Conservation (phyloP, 1,140 invertebrate genomes). For the Aleiodes sp. region DNA sequence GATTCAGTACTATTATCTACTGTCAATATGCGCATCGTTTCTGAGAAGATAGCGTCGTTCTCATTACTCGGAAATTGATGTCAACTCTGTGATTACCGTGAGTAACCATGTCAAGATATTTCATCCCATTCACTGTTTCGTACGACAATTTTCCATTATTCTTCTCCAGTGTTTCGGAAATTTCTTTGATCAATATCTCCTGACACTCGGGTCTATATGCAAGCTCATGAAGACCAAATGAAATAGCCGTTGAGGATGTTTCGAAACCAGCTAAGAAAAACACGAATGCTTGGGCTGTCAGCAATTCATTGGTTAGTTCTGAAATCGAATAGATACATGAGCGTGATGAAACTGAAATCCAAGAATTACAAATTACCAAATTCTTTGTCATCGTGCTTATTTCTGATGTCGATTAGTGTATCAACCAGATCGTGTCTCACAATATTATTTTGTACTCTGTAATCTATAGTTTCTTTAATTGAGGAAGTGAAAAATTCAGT, state of each 20-base stretch:
- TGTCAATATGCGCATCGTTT: slow-evolving; percentile 59
- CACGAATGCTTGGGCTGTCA: slow-evolving; percentile 43
- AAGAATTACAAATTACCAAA: slow-evolving; percentile 13
- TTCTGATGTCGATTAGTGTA: slow-evolving; percentile 57
- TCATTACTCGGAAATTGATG: too few species aligned
- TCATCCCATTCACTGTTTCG: slow-evolving; percentile 49
- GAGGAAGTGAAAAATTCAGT: slow-evolving; percentile 15
- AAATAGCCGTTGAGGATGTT: slow-evolving; percentile 42
- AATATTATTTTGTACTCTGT: slow-evolving; percentile 59
- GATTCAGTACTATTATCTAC: too few species aligned
- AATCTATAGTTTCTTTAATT: slow-evolving; percentile 51
- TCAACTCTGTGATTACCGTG: too few species aligned
- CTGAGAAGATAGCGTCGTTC: too few species aligned
- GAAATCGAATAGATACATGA: neutral
- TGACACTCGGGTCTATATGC: slow-evolving; percentile 39
- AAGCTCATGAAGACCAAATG: slow-evolving; percentile 43
- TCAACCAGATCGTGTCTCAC: slow-evolving; percentile 67
- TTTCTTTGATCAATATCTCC: slow-evolving; percentile 56
- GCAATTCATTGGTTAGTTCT: slow-evolving; percentile 41
- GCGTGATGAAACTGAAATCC: neutral
- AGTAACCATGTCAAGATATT: slow-evolving; percentile 48
- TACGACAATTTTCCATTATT: slow-evolving; percentile 47
- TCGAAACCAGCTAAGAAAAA: slow-evolving; percentile 50
- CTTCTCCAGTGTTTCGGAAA: slow-evolving; percentile 50
- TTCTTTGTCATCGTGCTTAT: slow-evolving; percentile 19